phyloP scores from a whole-genome alignment of 2,888 invertebrate genomes.

The Laothoe populi region DNA sequence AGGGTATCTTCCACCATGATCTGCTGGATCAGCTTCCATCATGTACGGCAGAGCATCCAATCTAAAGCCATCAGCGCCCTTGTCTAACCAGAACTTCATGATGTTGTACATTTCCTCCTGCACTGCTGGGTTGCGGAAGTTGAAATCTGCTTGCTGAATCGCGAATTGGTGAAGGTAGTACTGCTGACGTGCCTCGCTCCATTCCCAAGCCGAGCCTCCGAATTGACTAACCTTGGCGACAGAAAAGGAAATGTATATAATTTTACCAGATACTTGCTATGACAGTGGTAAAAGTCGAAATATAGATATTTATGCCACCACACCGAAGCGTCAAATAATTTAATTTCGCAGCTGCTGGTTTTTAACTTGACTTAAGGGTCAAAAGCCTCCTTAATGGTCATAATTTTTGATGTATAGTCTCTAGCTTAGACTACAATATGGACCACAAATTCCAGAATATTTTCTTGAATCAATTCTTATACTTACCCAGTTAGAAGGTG shows the following conservation, averaged over 20 bases:
- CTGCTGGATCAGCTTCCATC: conserved; percentile 77
- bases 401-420: too few relatives aligned
- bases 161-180: conserved; percentile 89
- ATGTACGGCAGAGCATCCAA: conserved; percentile 87
- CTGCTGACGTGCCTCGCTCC: conserved; percentile 85
- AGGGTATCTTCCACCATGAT: conserved; percentile 66
- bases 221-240: conserved; percentile 76
- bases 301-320: too few relatives aligned
- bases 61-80: conserved; percentile 91
- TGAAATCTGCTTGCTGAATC: conserved; percentile 87
- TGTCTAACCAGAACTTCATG: conserved; percentile 89
- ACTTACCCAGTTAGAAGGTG: conserved; percentile 83
- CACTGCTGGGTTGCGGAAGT: conserved; percentile 86
- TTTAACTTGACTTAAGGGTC: too few relatives aligned
- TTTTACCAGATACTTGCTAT: too few relatives aligned
- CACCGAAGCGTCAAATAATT: too few relatives aligned
- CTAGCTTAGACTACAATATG: too few relatives aligned
- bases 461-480: not conserved
- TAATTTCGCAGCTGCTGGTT: too few relatives aligned
- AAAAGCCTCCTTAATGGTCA: too few relatives aligned
- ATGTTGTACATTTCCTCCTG: conserved; percentile 84
- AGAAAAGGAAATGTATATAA: too few relatives aligned
- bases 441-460: not conserved
- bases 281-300: too few relatives aligned
- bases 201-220: conserved; percentile 88